Evolutionary conservation across 1,140 invertebrate species (phyloP).

Genomic region (Drosophila sechellia): DNA sequence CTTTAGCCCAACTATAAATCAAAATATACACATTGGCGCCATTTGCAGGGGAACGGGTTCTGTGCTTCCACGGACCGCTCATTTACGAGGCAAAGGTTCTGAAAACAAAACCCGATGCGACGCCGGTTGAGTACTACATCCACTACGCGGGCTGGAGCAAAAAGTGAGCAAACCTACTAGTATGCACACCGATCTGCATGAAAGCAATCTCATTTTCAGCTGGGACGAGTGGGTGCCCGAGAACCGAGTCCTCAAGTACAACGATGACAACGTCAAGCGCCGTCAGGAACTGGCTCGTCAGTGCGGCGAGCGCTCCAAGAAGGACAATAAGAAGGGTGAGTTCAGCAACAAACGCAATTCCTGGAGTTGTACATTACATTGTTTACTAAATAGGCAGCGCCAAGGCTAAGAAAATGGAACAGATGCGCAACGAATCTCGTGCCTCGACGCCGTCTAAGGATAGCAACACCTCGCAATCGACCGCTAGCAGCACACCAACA

Average conservation of each 20-base stretch:
- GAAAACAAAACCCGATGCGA: slow-evolving; percentile 91
- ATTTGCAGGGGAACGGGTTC: slow-evolving; percentile 93
- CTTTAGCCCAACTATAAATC: neutral
- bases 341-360: no score
- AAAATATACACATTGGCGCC: slow-evolving; percentile 6
- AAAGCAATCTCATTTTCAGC: slow-evolving; percentile 85
- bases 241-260: slow-evolving; percentile 95
- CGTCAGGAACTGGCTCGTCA: slow-evolving; percentile 91
- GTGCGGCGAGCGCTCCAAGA: slow-evolving; percentile 90
- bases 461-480: slow-evolving; percentile 52
- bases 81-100: slow-evolving; percentile 98
- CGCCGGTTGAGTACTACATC: slow-evolving; percentile 95
- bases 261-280: slow-evolving; percentile 94
- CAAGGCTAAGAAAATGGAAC: slow-evolving; percentile 73
- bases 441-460: slow-evolving; percentile 87
- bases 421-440: slow-evolving; percentile 86
- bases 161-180: slow-evolving; percentile 88
- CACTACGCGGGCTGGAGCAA: slow-evolving; percentile 99
- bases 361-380: neutral
- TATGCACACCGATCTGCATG: slow-evolving; percentile 3
- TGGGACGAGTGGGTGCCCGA: slow-evolving; percentile 99
- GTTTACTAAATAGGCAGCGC: slow-evolving; percentile 48
- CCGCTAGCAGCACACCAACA: slow-evolving; percentile 16
- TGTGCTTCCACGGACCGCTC: slow-evolving; percentile 98
- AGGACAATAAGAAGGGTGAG: slow-evolving; percentile 87